phyloP scores from a whole-genome alignment of 2,888 invertebrate species.

The Acrobasis consociella region DNA sequence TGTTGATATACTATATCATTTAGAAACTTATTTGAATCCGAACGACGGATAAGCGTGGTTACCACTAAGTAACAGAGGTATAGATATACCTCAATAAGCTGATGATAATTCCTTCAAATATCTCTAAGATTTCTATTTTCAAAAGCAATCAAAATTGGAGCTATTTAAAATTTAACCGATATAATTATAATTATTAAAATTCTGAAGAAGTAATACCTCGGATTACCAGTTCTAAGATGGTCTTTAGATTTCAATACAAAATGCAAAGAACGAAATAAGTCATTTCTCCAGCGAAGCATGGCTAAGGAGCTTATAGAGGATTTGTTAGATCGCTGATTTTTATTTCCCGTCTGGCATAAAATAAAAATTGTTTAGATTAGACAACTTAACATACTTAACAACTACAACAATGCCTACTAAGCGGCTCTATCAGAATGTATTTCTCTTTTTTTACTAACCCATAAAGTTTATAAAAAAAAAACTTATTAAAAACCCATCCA shows the following conservation, averaged over 20 bases:
- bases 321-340: constrained; percentile 20
- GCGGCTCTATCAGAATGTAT: neutral
- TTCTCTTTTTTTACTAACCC: neutral
- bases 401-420: neutral
- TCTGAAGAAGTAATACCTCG: neutral
- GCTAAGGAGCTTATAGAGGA: constrained; percentile 17
- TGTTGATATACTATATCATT: no score
- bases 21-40: no score
- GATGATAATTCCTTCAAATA: neutral
- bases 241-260: constrained; percentile 17
- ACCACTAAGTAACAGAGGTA: no score
- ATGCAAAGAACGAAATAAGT: constrained; percentile 17
- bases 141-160: no score
- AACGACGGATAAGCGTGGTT: no score
- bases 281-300: constrained; percentile 17
- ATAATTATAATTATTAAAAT: neutral
- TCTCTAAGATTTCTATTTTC: no score
- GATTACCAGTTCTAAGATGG: neutral
- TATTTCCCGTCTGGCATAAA: constrained; percentile 6
- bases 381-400: neutral
- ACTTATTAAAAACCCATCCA: no score
- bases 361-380: neutral
- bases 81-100: no score
- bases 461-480: no score
- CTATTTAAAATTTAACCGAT: neutral